These are phyloP conservation scores for Monomorium pharaonis DNA, from an alignment of 1,140 invertebrate species.

Conservation along the genomic window DNA sequence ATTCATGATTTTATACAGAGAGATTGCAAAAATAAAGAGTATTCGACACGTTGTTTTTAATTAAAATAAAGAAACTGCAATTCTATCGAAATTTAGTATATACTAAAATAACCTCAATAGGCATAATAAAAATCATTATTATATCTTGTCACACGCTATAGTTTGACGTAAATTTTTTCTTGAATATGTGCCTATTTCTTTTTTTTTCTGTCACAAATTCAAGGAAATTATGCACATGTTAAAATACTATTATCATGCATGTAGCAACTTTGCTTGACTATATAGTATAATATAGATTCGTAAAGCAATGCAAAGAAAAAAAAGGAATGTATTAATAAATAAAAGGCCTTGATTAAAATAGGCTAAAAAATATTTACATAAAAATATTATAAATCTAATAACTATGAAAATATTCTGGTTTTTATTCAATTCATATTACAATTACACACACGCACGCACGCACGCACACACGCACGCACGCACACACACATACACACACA, in stretches of 20 bases:
- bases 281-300: conserved; percentile 71
- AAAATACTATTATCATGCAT: conserved; percentile 39
- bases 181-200: neutral
- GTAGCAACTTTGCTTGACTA: conserved; percentile 72
- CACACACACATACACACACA: too few relatives aligned
- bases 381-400: conserved; percentile 5
- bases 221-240: conserved; percentile 51
- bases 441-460: too few relatives aligned
- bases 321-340: neutral
- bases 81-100: neutral
- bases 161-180: neutral
- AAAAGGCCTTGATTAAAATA: conserved; percentile 21
- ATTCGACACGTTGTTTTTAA: conserved; percentile 32
- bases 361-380: neutral
- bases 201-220: conserved; percentile 13
- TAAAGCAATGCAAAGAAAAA: conserved; percentile 57
- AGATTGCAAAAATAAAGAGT: conserved; percentile 44
- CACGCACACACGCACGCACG: too few relatives aligned
- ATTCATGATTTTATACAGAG: neutral
- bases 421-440: conserved; percentile 5
- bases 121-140: neutral
- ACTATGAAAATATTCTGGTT: conserved; percentile 26
- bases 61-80: neutral
- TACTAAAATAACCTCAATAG: neutral
- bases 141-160: neutral